These are phyloP conservation scores for Centruroides vittatus DNA, from an alignment of 1,140 invertebrate species.

Conservation along the genomic window DNA sequence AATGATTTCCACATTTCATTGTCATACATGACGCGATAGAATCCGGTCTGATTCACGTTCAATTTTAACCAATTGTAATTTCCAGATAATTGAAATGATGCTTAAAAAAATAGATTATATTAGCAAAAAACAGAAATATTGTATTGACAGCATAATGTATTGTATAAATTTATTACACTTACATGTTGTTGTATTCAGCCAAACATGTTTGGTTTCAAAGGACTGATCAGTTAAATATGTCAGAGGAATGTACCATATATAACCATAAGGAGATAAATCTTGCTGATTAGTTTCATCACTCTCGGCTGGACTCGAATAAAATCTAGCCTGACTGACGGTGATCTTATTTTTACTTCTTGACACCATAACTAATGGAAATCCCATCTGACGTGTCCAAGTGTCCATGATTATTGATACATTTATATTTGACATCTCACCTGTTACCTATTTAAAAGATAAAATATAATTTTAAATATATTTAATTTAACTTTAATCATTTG, in stretches of 20 bases:
- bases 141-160: background rate
- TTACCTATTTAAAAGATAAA: slow-evolving; percentile 12
- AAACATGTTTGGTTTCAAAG: slow-evolving; percentile 32
- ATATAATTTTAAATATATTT: no score
- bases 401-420: slow-evolving; percentile 50
- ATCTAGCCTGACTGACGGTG: slow-evolving; percentile 41
- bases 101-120: background rate
- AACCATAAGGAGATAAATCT: slow-evolving; percentile 21
- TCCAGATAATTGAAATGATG: slow-evolving; percentile 20
- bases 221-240: slow-evolving; percentile 48
- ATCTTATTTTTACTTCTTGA: slow-evolving; percentile 43
- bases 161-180: slow-evolving; percentile 15
- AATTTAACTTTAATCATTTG: no score
- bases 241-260: slow-evolving; percentile 61
- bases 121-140: no score
- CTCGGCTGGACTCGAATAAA: slow-evolving; percentile 21
- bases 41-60: slow-evolving; percentile 72
- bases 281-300: slow-evolving; percentile 21
- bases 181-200: slow-evolving; percentile 60
- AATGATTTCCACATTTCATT: slow-evolving; percentile 56
- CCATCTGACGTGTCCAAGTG: slow-evolving; percentile 86
- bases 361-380: slow-evolving; percentile 59
- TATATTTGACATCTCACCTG: slow-evolving; percentile 2
- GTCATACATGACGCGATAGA: slow-evolving; percentile 75
- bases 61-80: slow-evolving; percentile 61